These are phyloP conservation scores for Plotosus lineatus DNA, from an alignment of 2,113 vertebrate species.

Conservation along the genomic window DNA sequence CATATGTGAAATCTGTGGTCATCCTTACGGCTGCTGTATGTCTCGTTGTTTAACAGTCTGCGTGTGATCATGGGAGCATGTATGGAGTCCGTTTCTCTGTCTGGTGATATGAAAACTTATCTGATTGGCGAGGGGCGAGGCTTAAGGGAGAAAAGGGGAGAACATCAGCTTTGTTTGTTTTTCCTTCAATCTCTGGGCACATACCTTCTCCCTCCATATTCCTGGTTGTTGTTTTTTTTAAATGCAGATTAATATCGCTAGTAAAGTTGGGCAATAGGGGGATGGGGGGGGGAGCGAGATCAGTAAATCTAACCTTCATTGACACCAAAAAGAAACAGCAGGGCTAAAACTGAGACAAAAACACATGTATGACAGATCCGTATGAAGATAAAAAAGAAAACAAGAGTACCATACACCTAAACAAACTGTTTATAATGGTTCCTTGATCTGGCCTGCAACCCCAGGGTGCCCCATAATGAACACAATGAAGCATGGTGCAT, in stretches of 20 bases:
- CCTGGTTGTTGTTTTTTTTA: neutral
- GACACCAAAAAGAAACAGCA: neutral
- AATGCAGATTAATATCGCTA: neutral
- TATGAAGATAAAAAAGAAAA: neutral
- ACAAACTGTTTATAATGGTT: neutral
- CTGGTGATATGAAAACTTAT: slow-evolving; percentile 31
- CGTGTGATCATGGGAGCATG: slow-evolving; percentile 12
- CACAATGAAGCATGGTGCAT: neutral
- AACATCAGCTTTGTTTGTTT: neutral
- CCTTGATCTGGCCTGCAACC: neutral
- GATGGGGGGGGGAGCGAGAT: neutral
- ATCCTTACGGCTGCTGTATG: neutral
- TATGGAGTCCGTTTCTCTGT: neutral
- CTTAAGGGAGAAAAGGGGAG: slow-evolving; percentile 4
- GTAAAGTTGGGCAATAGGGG: neutral
- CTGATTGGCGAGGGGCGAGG: slow-evolving; percentile 41
- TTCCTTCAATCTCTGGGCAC: neutral
- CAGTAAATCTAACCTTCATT: neutral
- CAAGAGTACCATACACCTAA: neutral
- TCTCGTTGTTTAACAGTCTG: slow-evolving; percentile 21
- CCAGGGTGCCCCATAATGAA: neutral
- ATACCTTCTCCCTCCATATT: neutral
- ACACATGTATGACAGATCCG: neutral
- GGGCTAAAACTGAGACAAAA: neutral
- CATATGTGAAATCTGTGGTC: slow-evolving; percentile 16